Percentiles rank a stretch among this genome's conserved stretches.
Conservation (phyloP, 1,140 invertebrate species). For the Wiebesia pumilae region DNA sequence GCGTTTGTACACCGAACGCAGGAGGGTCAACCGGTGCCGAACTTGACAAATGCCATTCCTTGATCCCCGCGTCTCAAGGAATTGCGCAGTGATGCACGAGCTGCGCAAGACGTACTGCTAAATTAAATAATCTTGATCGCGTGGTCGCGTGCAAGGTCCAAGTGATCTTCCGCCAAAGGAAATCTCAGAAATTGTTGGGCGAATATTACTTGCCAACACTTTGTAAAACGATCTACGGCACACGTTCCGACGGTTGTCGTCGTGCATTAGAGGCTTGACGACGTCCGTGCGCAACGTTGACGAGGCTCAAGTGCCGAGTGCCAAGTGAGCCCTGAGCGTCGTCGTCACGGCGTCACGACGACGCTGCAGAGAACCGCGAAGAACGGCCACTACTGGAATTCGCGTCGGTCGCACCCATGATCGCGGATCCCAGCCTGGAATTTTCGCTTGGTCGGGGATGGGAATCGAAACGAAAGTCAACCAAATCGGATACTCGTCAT, state of each 20-base stretch:
- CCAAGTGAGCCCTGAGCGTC: conserved; percentile 25
- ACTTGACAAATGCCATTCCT: too few relatives aligned
- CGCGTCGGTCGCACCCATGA: conserved; percentile 14
- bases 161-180: neutral
- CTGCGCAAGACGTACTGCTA: too few relatives aligned
- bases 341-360: conserved; percentile 13
- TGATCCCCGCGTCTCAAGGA: too few relatives aligned
- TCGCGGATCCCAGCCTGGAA: neutral
- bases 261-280: too few relatives aligned
- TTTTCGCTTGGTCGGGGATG: conserved; percentile 20
- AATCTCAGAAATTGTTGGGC: neutral
- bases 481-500: neutral
- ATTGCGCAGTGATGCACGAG: too few relatives aligned
- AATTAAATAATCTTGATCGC: neutral
- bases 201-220: too few relatives aligned
- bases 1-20: too few relatives aligned
- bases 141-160: neutral
- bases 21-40: too few relatives aligned
- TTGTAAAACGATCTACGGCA: too few relatives aligned
- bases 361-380: neutral
- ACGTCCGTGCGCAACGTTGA: too few relatives aligned
- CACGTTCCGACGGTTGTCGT: too few relatives aligned
- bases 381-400: conserved; percentile 27
- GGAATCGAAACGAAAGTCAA: conserved; percentile 22
- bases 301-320: too few relatives aligned